Percentiles rank a stretch among this genome's conserved stretches.
Conservation (phyloP, 2,113 vertebrate species). For the Mormoops blainvillei region DNA sequence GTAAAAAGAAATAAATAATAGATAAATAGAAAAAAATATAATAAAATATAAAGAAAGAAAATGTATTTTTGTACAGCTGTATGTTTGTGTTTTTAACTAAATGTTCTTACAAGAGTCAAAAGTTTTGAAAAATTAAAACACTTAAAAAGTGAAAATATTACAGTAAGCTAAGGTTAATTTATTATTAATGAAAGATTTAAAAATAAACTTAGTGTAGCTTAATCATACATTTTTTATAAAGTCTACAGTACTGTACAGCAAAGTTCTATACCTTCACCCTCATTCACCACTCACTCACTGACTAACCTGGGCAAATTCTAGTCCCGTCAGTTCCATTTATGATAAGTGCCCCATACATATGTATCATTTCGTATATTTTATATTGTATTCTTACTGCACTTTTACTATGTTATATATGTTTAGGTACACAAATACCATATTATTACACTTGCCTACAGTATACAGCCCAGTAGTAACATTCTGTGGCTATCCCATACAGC, state of each 20-base stretch:
- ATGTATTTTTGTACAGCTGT: neutral
- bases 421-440: neutral
- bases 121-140: neutral
- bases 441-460: too few relatives aligned
- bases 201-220: neutral
- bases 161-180: neutral
- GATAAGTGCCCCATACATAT: neutral
- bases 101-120: neutral
- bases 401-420: neutral
- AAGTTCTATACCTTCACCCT: neutral
- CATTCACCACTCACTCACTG: neutral
- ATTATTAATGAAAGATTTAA: neutral
- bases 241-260: neutral
- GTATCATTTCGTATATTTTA: neutral
- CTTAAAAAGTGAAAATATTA: neutral
- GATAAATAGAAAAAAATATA: neutral
- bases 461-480: neutral
- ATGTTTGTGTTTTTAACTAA: neutral
- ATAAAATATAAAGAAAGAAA: neutral
- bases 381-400: neutral
- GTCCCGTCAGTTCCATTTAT: too few relatives aligned
- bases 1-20: neutral
- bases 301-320: neutral
- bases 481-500: neutral
- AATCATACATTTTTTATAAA: neutral